Base-by-base conservation (phyloP, 1,140 invertebrate genomes). In the honey bee (Apis mellifera) region DNA sequence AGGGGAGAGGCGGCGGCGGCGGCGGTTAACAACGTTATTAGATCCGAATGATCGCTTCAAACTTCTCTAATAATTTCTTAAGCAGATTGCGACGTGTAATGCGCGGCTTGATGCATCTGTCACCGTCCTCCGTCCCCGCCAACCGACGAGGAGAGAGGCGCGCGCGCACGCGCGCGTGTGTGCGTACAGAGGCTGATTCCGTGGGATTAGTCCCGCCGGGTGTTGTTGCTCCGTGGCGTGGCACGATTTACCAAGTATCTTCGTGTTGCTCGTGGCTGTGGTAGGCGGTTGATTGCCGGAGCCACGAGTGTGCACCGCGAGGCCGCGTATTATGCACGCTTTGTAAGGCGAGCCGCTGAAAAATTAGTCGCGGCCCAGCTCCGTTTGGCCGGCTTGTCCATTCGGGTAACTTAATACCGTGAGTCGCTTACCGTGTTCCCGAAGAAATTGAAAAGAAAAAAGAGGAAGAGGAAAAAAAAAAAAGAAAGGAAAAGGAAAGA, bases 281-380 rank as follows among this genome's bases (percentile, higher is more conserved):
- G 87, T 84, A 86, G 87, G 84, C 87, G 82, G 84, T 65, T 89
- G 88, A 89, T 89, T 89, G 88, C 52, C 84, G 72, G 72, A 76
- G 62, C 65, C 82, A 60, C 71, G 83, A 69, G 84, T 68, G 78
- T 78, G 68, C 81, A 80, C 78, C 82, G 7, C 32, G 78, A 79
- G 70, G 83, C 71, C 85, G 82, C 57, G 88, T 84, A 89, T 89
- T 89, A 89, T 89, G 87, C 87, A 86, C 88, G 88, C 85, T 89
- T 89, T 89, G 87, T 89, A 89, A 89, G 78, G 85, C 79, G 82
- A 89, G 88, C 84, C 86, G 88, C 85, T 89, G 88, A 89, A 89
- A 89, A 89, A 89, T 89, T 89, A 84, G 77, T 85, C 69, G 72
- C 73, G 68, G 64, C 21, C 70, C 21, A n/a, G 23, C 57, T 55